A percentile compares a stretch with the other conserved stretches of the same genome.
These are phyloP conservation scores for Sturnira hondurensis DNA, from an alignment of 2,113 vertebrate genomes.

Conservation along the genomic window DNA sequence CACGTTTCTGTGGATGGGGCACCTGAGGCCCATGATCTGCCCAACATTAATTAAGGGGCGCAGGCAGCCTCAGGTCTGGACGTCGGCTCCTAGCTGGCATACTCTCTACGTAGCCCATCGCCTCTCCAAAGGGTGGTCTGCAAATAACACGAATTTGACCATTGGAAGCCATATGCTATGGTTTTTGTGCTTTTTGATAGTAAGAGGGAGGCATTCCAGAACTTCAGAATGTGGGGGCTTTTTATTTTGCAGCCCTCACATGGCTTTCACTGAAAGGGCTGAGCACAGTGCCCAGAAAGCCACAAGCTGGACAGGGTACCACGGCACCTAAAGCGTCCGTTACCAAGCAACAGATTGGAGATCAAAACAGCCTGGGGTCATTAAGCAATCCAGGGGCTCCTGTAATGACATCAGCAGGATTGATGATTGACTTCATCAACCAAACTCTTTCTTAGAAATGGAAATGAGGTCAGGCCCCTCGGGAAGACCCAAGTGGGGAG, in stretches of 20 bases:
- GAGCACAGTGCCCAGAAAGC: neutral
- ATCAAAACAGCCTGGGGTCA: neutral
- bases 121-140: neutral
- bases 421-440: neutral
- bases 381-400: neutral
- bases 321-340: neutral
- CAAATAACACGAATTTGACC: neutral
- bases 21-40: neutral
- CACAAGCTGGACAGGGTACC: neutral
- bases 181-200: neutral
- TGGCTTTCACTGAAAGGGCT: neutral
- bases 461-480: neutral
- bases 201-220: neutral
- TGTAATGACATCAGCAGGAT: neutral
- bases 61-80: neutral
- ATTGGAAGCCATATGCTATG: neutral
- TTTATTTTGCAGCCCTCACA: neutral
- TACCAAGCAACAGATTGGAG: neutral
- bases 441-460: neutral
- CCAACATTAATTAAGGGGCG: neutral
- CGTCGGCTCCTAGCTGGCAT: rapidly evolving
- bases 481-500: neutral
- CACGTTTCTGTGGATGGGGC: neutral
- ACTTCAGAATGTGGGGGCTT: neutral
- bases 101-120: neutral